Evolutionary conservation across 2,113 vertebrate genomes (phyloP).

Genomic region (Merops nubicus): DNA sequence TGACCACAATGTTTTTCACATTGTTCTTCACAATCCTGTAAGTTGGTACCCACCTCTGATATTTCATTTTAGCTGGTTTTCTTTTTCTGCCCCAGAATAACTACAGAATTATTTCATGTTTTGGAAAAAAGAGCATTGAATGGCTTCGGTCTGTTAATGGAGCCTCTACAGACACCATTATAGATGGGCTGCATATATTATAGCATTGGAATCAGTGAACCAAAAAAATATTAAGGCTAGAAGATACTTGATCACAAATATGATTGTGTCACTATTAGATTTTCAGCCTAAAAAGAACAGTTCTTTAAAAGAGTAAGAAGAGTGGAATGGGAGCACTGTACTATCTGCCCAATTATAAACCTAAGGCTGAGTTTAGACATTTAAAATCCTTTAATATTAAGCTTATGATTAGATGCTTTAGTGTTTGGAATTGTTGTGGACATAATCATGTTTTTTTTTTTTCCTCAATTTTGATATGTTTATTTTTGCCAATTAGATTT

Average conservation of each 20-base stretch:
- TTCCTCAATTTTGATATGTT: not conserved
- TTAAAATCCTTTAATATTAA: not conserved
- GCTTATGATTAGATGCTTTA: not conserved
- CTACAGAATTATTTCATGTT: not conserved
- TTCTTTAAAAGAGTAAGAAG: not conserved
- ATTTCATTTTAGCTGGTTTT: not conserved
- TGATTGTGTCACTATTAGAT: not conserved
- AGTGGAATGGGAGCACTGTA: not conserved
- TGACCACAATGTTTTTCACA: constrained; percentile 47
- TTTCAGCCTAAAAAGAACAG: not conserved
- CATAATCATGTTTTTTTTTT: not conserved
- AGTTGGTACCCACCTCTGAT: not conserved
- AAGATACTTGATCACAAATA: not conserved
- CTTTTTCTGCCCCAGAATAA: not conserved
- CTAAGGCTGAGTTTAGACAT: not conserved
- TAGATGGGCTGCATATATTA: not conserved
- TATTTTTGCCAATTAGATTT: not conserved
- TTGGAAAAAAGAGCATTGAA: constrained; percentile 4
- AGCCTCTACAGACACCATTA: not conserved
- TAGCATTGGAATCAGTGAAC: not conserved
- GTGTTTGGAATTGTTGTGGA: not conserved
- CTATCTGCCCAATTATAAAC: not conserved
- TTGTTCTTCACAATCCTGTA: not conserved
- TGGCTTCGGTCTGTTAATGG: constrained; percentile 17
- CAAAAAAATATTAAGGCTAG: not conserved